Conservation (phyloP, 2,797 vertebrate species). For the Brotula barbata region DNA sequence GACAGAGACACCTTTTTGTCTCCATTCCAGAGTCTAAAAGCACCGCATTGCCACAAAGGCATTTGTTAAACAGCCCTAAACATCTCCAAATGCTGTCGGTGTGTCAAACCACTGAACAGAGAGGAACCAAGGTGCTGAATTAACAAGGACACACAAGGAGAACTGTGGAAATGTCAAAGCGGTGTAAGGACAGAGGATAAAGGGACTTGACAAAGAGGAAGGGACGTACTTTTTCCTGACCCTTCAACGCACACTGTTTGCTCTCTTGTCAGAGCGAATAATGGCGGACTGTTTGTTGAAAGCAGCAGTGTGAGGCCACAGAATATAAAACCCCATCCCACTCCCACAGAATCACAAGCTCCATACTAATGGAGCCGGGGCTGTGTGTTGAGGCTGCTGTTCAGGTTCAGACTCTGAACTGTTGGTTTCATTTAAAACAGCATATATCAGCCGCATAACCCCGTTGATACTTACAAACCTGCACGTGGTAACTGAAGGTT, state of each 20-base stretch:
- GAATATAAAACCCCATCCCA: conserved; percentile 71
- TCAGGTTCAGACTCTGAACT: conserved; percentile 38
- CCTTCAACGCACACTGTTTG: conserved; percentile 76
- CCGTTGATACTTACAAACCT: conserved; percentile 67
- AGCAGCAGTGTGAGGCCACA: conserved; percentile 71
- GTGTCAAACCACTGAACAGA: conserved; percentile 1
- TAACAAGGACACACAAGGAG: conserved; percentile 40
- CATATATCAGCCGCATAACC: conserved; percentile 65
- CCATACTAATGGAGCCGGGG: conserved; percentile 73
- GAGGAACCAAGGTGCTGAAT: conserved; percentile 27
- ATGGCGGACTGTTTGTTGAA: conserved; percentile 81
- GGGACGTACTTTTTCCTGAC: conserved; percentile 70
- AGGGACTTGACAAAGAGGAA: conserved; percentile 54
- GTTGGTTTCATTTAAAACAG: conserved; percentile 53
- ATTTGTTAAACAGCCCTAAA: conserved; percentile 26
- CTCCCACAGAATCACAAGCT: conserved; percentile 62
- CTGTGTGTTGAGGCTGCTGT: conserved; percentile 45
- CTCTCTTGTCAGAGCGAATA: conserved; percentile 79
- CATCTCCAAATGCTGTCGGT: conserved; percentile 16
- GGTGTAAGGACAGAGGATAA: conserved; percentile 52
- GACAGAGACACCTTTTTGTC: conserved; percentile 29
- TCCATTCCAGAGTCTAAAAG: conserved; percentile 24
- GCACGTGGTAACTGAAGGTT: conserved; percentile 35
- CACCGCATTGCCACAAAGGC: conserved; percentile 20
- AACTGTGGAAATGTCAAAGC: conserved; percentile 61